These are phyloP conservation scores for Xanthia togata DNA, from an alignment of 2,888 invertebrate genomes.

Conservation along the genomic window DNA sequence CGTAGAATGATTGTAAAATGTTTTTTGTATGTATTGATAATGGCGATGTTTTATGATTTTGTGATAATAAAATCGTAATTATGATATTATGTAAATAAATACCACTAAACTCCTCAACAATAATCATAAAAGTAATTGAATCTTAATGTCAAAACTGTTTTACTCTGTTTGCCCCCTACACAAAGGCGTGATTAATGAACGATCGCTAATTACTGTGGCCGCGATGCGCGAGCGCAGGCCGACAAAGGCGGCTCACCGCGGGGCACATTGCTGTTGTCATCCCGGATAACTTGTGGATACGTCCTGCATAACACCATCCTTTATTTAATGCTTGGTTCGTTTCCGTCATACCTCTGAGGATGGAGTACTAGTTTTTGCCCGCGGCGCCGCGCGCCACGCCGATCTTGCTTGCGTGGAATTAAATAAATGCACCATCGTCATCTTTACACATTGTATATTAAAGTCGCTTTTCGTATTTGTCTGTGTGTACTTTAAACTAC, in stretches of 20 bases:
- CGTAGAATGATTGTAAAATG: no score
- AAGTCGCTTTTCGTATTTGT: no score
- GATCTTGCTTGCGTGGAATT: neutral
- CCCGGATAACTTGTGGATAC: conserved; percentile 41
- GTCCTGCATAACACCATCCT: conserved; percentile 37
- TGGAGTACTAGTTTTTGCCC: neutral
- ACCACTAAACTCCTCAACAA: neutral
- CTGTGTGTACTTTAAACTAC: no score
- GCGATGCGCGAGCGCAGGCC: conserved; percentile 57
- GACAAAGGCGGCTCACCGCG: conserved; percentile 54
- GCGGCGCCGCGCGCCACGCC: neutral
- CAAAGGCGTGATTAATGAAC: conserved; percentile 66
- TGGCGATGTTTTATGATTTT: neutral
- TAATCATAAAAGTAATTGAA: conserved; percentile 38
- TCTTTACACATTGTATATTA: no score
- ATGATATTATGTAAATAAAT: neutral
- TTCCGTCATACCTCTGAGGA: conserved; percentile 33
- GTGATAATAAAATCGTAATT: neutral
- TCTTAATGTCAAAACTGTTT: conserved; percentile 45
- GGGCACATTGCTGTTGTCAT: conserved; percentile 46
- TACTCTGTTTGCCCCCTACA: conserved; percentile 44
- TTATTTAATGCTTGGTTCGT: conserved; percentile 16
- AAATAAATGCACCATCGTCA: neutral
- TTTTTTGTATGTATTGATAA: neutral
- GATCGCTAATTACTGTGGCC: conserved; percentile 66